Conservation (phyloP, 2,797 vertebrate species). For the Phrynocephalus vlangalii region DNA sequence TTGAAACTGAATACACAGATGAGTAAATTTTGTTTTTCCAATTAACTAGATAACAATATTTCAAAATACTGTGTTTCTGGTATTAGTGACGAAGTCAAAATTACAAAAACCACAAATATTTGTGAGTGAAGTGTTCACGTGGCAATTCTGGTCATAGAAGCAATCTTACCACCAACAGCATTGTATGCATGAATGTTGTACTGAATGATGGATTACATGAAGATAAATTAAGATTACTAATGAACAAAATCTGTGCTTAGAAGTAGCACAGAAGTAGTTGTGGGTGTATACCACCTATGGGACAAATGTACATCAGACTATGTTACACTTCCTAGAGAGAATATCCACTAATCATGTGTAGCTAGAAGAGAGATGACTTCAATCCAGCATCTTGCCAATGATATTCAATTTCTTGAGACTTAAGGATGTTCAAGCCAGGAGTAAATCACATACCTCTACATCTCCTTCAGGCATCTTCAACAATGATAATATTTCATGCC, state of each 20-base stretch:
- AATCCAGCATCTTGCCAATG: neutral
- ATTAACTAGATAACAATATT: no score
- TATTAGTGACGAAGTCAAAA: no score
- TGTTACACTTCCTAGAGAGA: neutral
- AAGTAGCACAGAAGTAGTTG: neutral
- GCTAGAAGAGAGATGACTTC: neutral
- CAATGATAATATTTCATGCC: slow-evolving; percentile 61
- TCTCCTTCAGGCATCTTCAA: slow-evolving; percentile 30
- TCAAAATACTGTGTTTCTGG: no score
- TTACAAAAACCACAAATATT: neutral
- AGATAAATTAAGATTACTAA: neutral
- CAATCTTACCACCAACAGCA: neutral
- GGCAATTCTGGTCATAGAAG: neutral
- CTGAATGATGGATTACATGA: neutral
- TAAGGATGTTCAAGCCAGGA: slow-evolving; percentile 53
- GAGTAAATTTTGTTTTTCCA: no score
- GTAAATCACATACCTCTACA: slow-evolving; percentile 8
- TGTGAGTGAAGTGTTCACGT: neutral
- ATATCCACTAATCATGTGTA: neutral
- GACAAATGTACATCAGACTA: neutral
- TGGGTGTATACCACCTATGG: no score
- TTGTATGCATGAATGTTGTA: neutral
- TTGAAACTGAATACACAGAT: no score
- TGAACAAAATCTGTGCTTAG: no score
- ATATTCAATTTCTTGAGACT: neutral